Evolutionary conservation across 1,140 invertebrate species (phyloP).

Genomic region (Diuraphis noxia): DNA sequence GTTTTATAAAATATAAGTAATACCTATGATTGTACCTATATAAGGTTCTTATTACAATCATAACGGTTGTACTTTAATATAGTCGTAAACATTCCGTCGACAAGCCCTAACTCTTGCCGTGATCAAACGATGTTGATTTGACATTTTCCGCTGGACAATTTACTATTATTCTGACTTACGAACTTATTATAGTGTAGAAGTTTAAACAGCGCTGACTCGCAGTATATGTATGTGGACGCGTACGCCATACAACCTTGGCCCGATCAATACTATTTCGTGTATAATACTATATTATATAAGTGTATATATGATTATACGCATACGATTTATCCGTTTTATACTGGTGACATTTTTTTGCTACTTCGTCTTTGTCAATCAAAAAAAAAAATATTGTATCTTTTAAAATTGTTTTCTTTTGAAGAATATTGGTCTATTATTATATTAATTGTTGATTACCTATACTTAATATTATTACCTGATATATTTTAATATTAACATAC

Average conservation of each 20-base stretch:
- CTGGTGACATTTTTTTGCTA: background rate
- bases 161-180: background rate
- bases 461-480: too few species aligned
- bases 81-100: background rate
- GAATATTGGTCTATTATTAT: background rate
- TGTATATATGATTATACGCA: background rate
- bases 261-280: slow-evolving; percentile 21
- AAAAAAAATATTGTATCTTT: background rate
- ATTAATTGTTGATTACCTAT: too few species aligned
- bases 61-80: background rate
- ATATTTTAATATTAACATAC: background rate
- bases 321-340: background rate
- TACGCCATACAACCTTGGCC: background rate
- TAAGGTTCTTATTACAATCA: background rate
- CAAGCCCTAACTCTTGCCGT: background rate
- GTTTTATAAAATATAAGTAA: too few species aligned
- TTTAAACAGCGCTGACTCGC: background rate
- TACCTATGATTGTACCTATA: too few species aligned
- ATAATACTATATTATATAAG: background rate
- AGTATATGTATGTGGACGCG: background rate
- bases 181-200: background rate
- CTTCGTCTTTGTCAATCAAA: background rate
- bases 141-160: background rate
- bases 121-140: background rate
- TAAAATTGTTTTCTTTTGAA: background rate